Conservation (phyloP, 2,797 vertebrate species). For the Lepilemur septentrionalis region DNA sequence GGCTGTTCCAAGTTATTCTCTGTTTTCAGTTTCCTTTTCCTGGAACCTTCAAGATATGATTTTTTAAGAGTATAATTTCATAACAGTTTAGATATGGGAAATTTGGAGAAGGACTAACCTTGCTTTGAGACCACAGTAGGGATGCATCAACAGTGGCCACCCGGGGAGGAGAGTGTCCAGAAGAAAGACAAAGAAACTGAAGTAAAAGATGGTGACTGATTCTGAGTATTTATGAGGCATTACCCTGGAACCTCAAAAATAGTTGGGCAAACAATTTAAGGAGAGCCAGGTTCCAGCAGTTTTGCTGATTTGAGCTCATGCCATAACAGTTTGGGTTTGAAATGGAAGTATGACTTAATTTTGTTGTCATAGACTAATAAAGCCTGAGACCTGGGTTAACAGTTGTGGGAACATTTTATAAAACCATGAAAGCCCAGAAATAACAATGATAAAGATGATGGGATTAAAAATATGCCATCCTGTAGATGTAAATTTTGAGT, state of each 20-base stretch:
- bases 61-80: background rate
- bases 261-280: background rate
- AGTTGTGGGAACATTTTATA: background rate
- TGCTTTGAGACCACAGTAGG: background rate
- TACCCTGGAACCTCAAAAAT: background rate
- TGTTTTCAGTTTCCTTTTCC: slow-evolving; percentile 11
- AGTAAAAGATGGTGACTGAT: background rate
- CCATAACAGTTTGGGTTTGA: background rate
- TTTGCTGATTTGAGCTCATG: background rate
- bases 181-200: background rate
- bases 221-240: background rate
- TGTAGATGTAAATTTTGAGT: background rate
- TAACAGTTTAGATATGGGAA: background rate
- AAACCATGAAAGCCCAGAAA: background rate
- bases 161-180: background rate
- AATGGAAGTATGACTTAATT: background rate
- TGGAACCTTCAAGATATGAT: background rate
- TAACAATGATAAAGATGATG: background rate
- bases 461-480: background rate
- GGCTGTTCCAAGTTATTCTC: background rate
- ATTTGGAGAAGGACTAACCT: background rate
- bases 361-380: background rate
- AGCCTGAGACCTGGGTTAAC: background rate
- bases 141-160: background rate
- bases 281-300: background rate